These are phyloP conservation scores for Drymodes brunneopygia DNA, from an alignment of 2,113 vertebrate species.

Conservation along the genomic window DNA sequence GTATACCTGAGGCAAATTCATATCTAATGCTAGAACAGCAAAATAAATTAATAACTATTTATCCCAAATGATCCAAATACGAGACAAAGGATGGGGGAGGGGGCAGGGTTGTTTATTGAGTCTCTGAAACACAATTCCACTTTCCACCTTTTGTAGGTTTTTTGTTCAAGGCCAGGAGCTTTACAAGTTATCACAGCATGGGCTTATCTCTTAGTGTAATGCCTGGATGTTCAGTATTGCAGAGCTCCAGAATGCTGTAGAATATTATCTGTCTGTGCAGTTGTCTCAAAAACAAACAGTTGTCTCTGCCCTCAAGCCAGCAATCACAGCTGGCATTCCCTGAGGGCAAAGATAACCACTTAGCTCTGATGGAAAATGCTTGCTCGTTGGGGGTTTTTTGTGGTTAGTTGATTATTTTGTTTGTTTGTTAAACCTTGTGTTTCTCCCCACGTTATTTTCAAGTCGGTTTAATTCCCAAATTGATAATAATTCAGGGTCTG, in stretches of 20 bases:
- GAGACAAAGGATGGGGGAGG: neutral
- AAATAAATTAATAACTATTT: neutral
- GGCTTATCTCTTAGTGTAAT: neutral
- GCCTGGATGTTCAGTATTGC: neutral
- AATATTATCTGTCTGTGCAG: neutral
- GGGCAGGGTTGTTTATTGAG: neutral
- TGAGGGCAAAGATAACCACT: neutral
- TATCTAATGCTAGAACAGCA: neutral
- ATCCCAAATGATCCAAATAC: neutral
- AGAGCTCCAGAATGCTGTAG: neutral
- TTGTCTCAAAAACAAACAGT: neutral
- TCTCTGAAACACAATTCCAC: neutral
- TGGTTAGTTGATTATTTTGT: neutral
- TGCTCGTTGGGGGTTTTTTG: neutral
- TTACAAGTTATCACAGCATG: neutral
- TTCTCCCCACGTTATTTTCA: neutral
- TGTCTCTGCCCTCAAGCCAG: neutral
- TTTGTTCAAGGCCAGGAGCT: neutral
- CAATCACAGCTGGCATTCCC: neutral
- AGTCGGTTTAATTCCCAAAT: neutral
- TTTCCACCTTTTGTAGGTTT: neutral
- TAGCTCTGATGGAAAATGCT: neutral
- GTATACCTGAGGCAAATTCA: neutral
- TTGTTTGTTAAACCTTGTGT: neutral
- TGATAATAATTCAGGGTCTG: neutral